Conservation (phyloP, 2,888 invertebrate genomes). For the Aromia moschata region DNA sequence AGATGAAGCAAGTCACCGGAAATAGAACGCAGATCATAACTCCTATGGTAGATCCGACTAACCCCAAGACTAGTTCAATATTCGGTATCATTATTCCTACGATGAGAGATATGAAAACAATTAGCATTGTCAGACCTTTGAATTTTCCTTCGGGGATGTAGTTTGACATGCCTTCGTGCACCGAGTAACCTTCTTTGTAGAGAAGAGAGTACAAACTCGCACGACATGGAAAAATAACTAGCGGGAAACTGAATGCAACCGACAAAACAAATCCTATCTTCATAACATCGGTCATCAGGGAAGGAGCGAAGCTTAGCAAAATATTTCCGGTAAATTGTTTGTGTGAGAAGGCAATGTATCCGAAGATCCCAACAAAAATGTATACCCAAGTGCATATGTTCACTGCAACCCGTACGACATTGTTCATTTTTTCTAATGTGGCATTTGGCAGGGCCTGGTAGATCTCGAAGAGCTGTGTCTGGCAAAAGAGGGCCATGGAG, state of each 20-base stretch:
- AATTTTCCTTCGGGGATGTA: conserved; percentile 88
- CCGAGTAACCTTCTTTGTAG: conserved; percentile 77
- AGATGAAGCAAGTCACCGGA: conserved; percentile 89
- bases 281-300: conserved; percentile 85
- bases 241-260: conserved; percentile 94
- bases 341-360: conserved; percentile 83
- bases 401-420: conserved; percentile 87
- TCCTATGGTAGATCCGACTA: conserved; percentile 96
- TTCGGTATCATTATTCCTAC: conserved; percentile 91
- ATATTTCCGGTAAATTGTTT: conserved; percentile 88
- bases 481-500: conserved; percentile 96
- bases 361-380: conserved; percentile 90
- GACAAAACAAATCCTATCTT: conserved; percentile 95
- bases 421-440: conserved; percentile 88
- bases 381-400: conserved; percentile 92
- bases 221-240: conserved; percentile 96
- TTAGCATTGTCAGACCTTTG: conserved; percentile 81
- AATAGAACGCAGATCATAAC: conserved; percentile 92
- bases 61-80: conserved; percentile 91
- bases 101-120: conserved; percentile 79
- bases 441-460: conserved; percentile 90
- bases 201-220: conserved; percentile 92
- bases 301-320: conserved; percentile 84
- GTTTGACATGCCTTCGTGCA: conserved; percentile 69
- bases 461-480: conserved; percentile 94